phyloP scores from a whole-genome alignment of 2,113 vertebrate species.

The Phyllostomus hastatus region DNA sequence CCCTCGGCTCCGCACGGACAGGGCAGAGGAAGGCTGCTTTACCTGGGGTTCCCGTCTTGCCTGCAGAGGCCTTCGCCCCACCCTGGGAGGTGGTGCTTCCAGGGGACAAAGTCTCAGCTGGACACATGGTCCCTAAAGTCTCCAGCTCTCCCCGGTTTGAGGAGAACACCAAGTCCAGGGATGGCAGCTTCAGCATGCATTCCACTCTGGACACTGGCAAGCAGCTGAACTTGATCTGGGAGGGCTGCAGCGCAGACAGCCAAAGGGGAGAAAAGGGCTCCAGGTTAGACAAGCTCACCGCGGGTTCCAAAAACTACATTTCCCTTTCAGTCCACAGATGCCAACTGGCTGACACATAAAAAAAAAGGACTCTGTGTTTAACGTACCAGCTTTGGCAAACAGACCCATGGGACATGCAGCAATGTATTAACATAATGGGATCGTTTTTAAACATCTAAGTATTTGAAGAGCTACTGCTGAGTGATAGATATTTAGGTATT shows the following conservation, averaged over 20 bases:
- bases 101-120: conserved; percentile 83
- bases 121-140: conserved; percentile 83
- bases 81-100: conserved; percentile 79
- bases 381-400: not conserved
- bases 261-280: conserved; percentile 18
- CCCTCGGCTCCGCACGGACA: not conserved
- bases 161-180: conserved; percentile 97
- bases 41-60: conserved; percentile 88
- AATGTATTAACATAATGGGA: not conserved
- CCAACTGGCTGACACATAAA: not conserved
- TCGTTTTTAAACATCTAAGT: not conserved
- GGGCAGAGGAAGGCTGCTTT: not conserved
- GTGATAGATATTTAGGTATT: conserved; percentile 1
- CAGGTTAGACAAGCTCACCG: not conserved
- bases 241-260: conserved; percentile 86
- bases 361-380: conserved; percentile 1
- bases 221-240: conserved; percentile 99
- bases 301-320: not conserved
- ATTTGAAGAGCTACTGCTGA: not conserved
- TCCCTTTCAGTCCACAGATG: not conserved
- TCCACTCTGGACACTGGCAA: conserved; percentile 97
- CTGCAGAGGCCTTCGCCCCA: conserved; percentile 81
- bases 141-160: conserved; percentile 97
- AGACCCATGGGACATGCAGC: not conserved
- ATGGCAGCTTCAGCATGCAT: conserved; percentile 98